Base-by-base conservation (phyloP, 2,888 invertebrate species). In the Sesia bembeciformis region DNA sequence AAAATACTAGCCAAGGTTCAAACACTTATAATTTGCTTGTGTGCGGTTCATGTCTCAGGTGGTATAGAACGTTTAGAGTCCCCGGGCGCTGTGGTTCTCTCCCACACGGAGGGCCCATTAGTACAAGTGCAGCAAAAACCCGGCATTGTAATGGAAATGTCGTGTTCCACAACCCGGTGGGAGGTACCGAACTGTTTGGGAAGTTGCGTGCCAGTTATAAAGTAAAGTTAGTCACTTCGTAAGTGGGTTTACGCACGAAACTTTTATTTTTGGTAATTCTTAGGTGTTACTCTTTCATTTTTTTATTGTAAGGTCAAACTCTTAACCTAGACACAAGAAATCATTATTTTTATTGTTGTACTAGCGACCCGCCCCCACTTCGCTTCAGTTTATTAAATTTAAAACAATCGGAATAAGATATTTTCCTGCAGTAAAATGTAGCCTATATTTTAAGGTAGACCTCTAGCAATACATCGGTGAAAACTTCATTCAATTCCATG, bases 61-160 rank as follows among this genome's bases (percentile, higher is more conserved):
- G 46, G 46, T 23, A 46, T 46, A 46, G 46, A 46, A 46, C 8
- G 46, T 46, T 46, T n/a, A 23, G 23, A n/a, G 46, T n/a, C 46
- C 38, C 55, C 53, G 53, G 51, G 51, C 42, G 43, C 57, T 54
- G 59, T 52, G 59, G 60, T 60, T 56, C 57, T 60, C 58, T 61
- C 57, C 55, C 61, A 58, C 60, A 62, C 54, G 54, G 59, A 56
- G 56, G 56, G 56, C 62, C 71, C 72, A 75, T 76, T 74, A 72
- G 63, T 57, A 73, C 70, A 68, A 72, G 68, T 70, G 71, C 71
- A 69, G 62, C 65, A 69, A 68, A 68, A 76, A 73, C 70, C 70
- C 63, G 63, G 57, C 61, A 62, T 63, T 64, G 69, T 76, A 78
- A 79, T 78, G 78, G 79, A 74, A 61, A 77, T 79, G 66, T 65